A percentile compares a stretch with the other conserved stretches of the same genome.
phyloP scores from a whole-genome alignment of 2,113 vertebrate species.

The Callocephalon fimbriatum region DNA sequence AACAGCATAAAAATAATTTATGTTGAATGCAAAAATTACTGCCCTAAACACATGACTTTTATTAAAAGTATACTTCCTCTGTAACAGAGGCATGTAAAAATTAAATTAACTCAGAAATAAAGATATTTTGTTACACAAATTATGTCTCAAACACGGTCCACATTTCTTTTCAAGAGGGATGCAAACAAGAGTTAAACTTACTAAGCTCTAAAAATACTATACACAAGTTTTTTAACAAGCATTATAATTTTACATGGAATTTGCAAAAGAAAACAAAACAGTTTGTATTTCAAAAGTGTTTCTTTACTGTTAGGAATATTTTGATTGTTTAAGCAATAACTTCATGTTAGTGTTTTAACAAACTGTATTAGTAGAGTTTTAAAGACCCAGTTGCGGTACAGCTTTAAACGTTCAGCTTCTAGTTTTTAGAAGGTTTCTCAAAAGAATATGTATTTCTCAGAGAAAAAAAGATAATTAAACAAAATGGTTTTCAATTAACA shows the following conservation, averaged over 20 bases:
- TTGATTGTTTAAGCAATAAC: neutral
- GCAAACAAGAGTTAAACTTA: neutral
- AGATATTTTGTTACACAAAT: constrained; percentile 69
- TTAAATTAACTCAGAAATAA: constrained; percentile 68
- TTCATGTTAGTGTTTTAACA: neutral
- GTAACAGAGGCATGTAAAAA: constrained; percentile 60
- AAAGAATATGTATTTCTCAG: neutral
- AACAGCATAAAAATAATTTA: constrained; percentile 41
- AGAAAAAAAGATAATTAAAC: neutral
- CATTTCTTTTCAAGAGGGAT: constrained; percentile 45
- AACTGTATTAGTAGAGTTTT: neutral
- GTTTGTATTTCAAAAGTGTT: neutral
- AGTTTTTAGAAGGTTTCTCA: neutral
- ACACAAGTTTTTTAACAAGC: neutral
- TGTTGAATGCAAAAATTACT: constrained; percentile 41
- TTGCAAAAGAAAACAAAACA: neutral
- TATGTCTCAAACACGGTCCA: constrained; percentile 40
- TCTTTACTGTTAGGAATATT: neutral
- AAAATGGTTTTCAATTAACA: neutral
- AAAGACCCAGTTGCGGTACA: neutral
- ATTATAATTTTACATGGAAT: neutral
- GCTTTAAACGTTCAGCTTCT: neutral
- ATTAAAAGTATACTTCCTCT: constrained; percentile 64
- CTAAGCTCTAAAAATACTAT: neutral
- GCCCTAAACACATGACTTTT: constrained; percentile 52